A percentile compares a stretch with the other conserved stretches of the same genome.
Conservation (phyloP, 2,888 invertebrate genomes). For the Tricholauxania praeusta region DNA sequence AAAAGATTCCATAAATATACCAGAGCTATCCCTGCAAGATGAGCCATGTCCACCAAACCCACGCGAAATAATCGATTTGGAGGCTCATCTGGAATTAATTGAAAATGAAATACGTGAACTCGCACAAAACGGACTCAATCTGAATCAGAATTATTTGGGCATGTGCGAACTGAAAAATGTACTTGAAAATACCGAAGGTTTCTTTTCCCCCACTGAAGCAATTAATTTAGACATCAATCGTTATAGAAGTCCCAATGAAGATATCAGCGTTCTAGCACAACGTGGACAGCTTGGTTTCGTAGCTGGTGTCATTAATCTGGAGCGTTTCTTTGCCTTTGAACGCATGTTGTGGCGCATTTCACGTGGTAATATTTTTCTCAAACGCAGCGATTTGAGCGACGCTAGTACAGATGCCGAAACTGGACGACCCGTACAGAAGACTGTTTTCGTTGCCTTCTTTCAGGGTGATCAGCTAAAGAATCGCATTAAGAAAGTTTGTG, state of each 20-base stretch:
- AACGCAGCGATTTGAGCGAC: slow-evolving; percentile 81
- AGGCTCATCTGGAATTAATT: slow-evolving; percentile 94
- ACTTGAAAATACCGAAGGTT: slow-evolving; percentile 85
- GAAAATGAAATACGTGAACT: slow-evolving; percentile 95
- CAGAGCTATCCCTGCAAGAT: slow-evolving; percentile 74
- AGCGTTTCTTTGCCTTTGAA: slow-evolving; percentile 86
- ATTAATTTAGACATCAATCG: slow-evolving; percentile 67
- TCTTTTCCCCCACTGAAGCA: slow-evolving; percentile 63
- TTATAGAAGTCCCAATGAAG: slow-evolving; percentile 77
- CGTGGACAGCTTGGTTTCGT: slow-evolving; percentile 77
- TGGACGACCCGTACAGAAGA: slow-evolving; percentile 78
- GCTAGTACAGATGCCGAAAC: slow-evolving; percentile 81
- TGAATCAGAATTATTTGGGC: slow-evolving; percentile 92
- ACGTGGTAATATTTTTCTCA: slow-evolving; percentile 85
- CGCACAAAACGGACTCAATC: slow-evolving; percentile 90
- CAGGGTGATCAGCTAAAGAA: slow-evolving; percentile 89
- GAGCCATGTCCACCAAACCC: slow-evolving; percentile 80
- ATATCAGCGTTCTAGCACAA: slow-evolving; percentile 50
- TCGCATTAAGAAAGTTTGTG: slow-evolving; percentile 89
- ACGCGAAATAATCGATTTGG: slow-evolving; percentile 80
- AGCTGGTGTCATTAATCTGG: slow-evolving; percentile 86
- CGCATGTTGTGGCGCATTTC: slow-evolving; percentile 91
- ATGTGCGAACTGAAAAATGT: slow-evolving; percentile 92
- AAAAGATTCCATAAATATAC: slow-evolving; percentile 79
- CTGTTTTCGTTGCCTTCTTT: slow-evolving; percentile 84